phyloP scores from a whole-genome alignment of 1,140 invertebrate genomes.

The Archegozetes longisetosus region DNA sequence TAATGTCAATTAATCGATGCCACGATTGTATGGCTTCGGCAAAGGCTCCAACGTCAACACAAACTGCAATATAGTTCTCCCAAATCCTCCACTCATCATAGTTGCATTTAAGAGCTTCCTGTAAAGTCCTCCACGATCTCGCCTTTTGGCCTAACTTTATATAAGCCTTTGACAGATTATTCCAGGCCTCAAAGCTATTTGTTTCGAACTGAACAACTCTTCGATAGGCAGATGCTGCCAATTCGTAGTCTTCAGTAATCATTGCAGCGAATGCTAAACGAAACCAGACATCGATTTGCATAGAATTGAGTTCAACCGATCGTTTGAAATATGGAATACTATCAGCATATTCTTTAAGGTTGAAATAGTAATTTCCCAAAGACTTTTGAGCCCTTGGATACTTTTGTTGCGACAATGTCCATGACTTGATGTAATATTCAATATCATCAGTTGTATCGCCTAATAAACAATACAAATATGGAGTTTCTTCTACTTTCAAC shows the following conservation, averaged over 20 bases:
- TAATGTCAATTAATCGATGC: conserved; percentile 63
- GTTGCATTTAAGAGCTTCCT: conserved; percentile 80
- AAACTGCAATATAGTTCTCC: conserved; percentile 81
- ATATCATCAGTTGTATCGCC: conserved; percentile 57
- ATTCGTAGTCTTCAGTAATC: conserved; percentile 56
- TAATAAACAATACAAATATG: conserved; percentile 71
- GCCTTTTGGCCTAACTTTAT: conserved; percentile 68
- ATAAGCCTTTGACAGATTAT: conserved; percentile 85
- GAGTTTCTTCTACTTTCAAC: conserved; percentile 57
- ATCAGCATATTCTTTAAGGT: conserved; percentile 50
- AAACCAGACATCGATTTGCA: conserved; percentile 63
- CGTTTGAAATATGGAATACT: conserved; percentile 59
- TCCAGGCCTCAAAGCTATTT: conserved; percentile 88
- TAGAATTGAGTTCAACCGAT: conserved; percentile 62
- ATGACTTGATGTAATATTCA: conserved; percentile 66
- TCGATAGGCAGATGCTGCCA: conserved; percentile 65
- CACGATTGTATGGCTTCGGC: conserved; percentile 57
- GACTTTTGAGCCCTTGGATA: conserved; percentile 62
- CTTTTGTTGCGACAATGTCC: conserved; percentile 62
- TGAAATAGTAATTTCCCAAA: conserved; percentile 61
- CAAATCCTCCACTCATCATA: conserved; percentile 92
- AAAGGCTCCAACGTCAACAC: conserved; percentile 43
- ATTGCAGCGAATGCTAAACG: conserved; percentile 70
- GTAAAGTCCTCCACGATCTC: conserved; percentile 59
- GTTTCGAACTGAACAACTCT: conserved; percentile 69